Evolutionary conservation across 2,888 invertebrate species (phyloP), one percentile per base, ranked within the genome.

Genomic region (Cynaeus angustus): DNA sequence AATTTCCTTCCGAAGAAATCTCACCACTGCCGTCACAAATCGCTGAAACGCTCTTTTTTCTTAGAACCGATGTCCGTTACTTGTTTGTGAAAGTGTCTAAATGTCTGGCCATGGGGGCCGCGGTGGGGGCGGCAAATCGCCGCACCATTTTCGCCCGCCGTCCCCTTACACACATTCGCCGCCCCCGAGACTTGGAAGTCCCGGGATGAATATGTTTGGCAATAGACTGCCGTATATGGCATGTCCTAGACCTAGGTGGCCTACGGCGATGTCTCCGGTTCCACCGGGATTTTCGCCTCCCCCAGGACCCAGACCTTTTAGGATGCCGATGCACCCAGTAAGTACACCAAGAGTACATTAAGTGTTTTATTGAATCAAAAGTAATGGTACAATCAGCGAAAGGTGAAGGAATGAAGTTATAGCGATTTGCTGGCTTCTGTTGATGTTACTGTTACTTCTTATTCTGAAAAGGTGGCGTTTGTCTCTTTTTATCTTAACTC

Each of bases 81-180:
- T 45, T 41, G 58, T 45, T 45, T 8, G 67, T 71, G 43, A 56
- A 64, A 62, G 52, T 64, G 64, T 37, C 9, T 48, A 41, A 33
- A 65, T 66, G 66, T 66, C 78, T 78, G 76, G 79, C 50, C 78
- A 76, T 68, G 78, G 78, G 53, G 78, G 78, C 66, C 75, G 77
- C 70, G 77, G 77, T 14, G 76, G 78, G 48, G 81, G 85, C 85
- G 81, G 87, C 88, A 84, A 84, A 80, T 91, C 91, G 55, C 88
- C 89, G 43, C 86, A 88, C 73, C 89, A 91, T 79, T 93, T 91
- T 84, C 90, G 93, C 33, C 91, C 93, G 30, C 90, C 91, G 9
- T 93, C 93, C 37, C 93, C 94, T 53, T 93, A 92, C 88, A 89
- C 90, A 6, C 91, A 92, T 75, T 92, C 93, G 0, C 91, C 92